phyloP scores from a whole-genome alignment of 2,797 vertebrate species.

The Melanotaenia pygmaea region DNA sequence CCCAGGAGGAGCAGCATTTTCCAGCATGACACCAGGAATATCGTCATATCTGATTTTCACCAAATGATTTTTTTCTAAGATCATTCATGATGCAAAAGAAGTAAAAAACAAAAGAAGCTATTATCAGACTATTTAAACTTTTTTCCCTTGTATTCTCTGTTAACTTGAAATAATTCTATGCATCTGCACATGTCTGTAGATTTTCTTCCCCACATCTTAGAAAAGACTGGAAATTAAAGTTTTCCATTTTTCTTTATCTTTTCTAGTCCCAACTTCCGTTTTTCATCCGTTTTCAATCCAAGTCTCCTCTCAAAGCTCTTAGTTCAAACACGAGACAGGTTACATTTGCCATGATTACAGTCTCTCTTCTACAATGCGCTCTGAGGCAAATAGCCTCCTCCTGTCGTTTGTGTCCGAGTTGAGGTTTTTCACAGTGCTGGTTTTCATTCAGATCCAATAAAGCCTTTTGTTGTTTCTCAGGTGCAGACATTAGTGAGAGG shows the following conservation, averaged over 20 bases:
- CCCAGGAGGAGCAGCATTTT: too few relatives aligned
- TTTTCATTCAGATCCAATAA: slow-evolving; percentile 40
- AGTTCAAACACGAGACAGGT: neutral
- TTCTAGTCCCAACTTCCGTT: neutral
- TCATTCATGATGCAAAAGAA: too few relatives aligned
- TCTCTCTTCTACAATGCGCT: slow-evolving; percentile 48
- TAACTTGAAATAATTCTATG: too few relatives aligned
- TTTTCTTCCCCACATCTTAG: neutral
- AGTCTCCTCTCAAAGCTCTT: neutral
- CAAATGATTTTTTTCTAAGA: too few relatives aligned
- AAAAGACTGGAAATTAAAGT: neutral
- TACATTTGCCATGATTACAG: slow-evolving; percentile 27
- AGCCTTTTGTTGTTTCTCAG: slow-evolving; percentile 59
- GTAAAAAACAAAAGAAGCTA: too few relatives aligned
- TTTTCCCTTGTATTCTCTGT: too few relatives aligned
- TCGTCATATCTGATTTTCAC: too few relatives aligned
- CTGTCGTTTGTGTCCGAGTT: slow-evolving; percentile 37
- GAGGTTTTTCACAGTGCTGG: neutral
- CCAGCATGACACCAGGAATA: too few relatives aligned
- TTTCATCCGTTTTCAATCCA: neutral
- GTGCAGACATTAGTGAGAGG: slow-evolving; percentile 39
- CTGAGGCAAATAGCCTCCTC: slow-evolving; percentile 61
- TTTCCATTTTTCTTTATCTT: neutral
- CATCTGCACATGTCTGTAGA: too few relatives aligned
- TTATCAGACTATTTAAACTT: too few relatives aligned